These are phyloP conservation scores for Zaprionus bogoriensis DNA, from an alignment of 2,888 invertebrate species.

Conservation along the genomic window DNA sequence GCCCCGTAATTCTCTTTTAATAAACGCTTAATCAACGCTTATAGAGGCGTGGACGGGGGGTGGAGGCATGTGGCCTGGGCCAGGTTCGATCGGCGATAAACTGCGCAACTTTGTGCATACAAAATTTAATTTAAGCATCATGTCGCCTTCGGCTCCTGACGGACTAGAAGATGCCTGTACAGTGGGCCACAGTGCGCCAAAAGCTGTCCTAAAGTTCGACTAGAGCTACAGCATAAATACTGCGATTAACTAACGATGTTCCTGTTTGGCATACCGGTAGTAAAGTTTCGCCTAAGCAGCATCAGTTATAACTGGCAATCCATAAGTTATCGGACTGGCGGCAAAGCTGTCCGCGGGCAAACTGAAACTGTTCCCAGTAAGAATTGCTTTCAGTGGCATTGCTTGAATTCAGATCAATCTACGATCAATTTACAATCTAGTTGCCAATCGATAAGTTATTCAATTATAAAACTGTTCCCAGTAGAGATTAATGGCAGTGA, in stretches of 20 bases:
- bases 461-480: too few relatives aligned
- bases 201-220: not conserved
- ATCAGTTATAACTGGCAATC: not conserved
- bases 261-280: too few relatives aligned
- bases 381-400: too few relatives aligned
- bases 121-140: slow-evolving; percentile 44
- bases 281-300: not conserved
- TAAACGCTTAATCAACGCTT: slow-evolving; percentile 56
- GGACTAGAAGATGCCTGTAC: slow-evolving; percentile 21
- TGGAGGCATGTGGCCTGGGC: slow-evolving; percentile 1
- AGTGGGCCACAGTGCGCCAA: slow-evolving; percentile 23
- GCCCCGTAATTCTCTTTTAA: slow-evolving; percentile 42
- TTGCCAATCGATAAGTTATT: too few relatives aligned
- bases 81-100: slow-evolving; percentile 55
- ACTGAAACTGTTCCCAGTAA: too few relatives aligned
- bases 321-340: not conserved
- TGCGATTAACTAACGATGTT: too few relatives aligned
- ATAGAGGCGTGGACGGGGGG: not conserved
- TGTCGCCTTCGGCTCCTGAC: slow-evolving; percentile 10
- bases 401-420: too few relatives aligned
- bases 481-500: too few relatives aligned
- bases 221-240: too few relatives aligned
- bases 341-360: too few relatives aligned
- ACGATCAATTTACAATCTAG: too few relatives aligned
- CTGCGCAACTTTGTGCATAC: slow-evolving; percentile 46